A percentile compares a stretch with the other conserved stretches of the same genome.
Evolutionary conservation across 30 jellyfish, hydroid and myxozoan species (phyloP).

Genomic region (Chrysaora quinquecirrha): DNA sequence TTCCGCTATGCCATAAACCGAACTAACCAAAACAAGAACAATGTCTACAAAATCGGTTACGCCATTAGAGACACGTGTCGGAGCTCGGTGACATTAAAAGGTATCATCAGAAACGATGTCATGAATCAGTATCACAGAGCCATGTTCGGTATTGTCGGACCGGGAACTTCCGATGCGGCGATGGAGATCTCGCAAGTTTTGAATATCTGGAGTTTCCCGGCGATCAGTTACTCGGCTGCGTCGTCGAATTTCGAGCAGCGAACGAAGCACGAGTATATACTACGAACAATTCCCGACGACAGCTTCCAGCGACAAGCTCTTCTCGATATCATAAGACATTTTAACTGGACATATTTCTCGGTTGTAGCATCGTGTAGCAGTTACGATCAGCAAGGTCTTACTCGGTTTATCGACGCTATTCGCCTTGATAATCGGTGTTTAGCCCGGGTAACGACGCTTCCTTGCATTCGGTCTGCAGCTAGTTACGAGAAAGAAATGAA

Average conservation of each 20-base stretch:
- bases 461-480: constrained; percentile 33
- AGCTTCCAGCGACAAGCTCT: constrained; percentile 48
- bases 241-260: constrained; percentile 41
- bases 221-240: constrained; percentile 45
- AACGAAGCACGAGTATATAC: constrained; percentile 25
- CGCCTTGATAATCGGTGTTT: constrained; percentile 26
- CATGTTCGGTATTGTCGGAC: constrained; percentile 62
- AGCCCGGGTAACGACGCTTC: constrained; percentile 28
- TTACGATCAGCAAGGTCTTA: constrained; percentile 39
- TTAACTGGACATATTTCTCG: constrained; percentile 70
- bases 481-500: constrained; percentile 32
- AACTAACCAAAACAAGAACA: constrained; percentile 1
- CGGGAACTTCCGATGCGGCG: constrained; percentile 55
- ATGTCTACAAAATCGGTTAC: constrained; percentile 45
- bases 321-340: constrained; percentile 44
- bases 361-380: constrained; percentile 55
- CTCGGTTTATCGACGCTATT: neutral
- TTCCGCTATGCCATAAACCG: constrained; percentile 64
- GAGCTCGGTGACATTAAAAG: constrained; percentile 35
- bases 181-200: constrained; percentile 61
- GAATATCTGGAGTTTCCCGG: constrained; percentile 31
- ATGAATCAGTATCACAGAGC: neutral
- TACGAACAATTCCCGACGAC: constrained; percentile 70
- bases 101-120: neutral
- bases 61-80: constrained; percentile 41